phyloP scores from a whole-genome alignment of 2,113 vertebrate species.

The Leptobrachium ailaonicum region DNA sequence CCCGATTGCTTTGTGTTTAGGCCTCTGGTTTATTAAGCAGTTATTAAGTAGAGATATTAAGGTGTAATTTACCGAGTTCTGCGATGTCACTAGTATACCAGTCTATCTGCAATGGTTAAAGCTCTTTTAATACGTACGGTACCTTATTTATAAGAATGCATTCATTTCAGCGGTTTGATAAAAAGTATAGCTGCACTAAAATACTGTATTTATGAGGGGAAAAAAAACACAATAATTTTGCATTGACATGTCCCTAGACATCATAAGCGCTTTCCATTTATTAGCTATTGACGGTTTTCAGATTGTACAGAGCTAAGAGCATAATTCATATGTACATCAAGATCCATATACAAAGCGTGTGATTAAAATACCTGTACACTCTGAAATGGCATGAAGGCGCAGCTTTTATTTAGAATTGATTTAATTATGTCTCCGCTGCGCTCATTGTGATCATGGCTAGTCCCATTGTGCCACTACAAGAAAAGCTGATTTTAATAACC shows the following conservation, averaged over 20 bases:
- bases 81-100: too few species aligned
- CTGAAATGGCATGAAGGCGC: slow-evolving; percentile 6
- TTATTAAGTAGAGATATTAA: too few species aligned
- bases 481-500: slow-evolving; percentile 33
- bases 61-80: too few species aligned
- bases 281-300: slow-evolving; percentile 30
- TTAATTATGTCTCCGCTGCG: slow-evolving; percentile 19
- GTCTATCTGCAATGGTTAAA: too few species aligned
- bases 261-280: not conserved
- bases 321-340: slow-evolving; percentile 44
- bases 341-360: slow-evolving; percentile 34
- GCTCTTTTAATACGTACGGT: too few species aligned
- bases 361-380: slow-evolving; percentile 10
- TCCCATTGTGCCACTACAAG: slow-evolving; percentile 13
- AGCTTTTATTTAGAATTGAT: slow-evolving; percentile 23
- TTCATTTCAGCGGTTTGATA: not conserved
- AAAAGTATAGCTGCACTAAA: slow-evolving; percentile 26
- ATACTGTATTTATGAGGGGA: slow-evolving; percentile 29
- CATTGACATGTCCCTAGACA: slow-evolving; percentile 19
- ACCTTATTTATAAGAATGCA: too few species aligned
- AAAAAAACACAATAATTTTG: not conserved
- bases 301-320: slow-evolving; percentile 12
- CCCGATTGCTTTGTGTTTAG: too few species aligned
- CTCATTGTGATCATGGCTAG: slow-evolving; percentile 1
- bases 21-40: too few species aligned